Percentiles rank a stretch among this genome's conserved stretches.
Conservation (phyloP, 2,797 vertebrate species). For the Pseudochaenichthys georgianus region DNA sequence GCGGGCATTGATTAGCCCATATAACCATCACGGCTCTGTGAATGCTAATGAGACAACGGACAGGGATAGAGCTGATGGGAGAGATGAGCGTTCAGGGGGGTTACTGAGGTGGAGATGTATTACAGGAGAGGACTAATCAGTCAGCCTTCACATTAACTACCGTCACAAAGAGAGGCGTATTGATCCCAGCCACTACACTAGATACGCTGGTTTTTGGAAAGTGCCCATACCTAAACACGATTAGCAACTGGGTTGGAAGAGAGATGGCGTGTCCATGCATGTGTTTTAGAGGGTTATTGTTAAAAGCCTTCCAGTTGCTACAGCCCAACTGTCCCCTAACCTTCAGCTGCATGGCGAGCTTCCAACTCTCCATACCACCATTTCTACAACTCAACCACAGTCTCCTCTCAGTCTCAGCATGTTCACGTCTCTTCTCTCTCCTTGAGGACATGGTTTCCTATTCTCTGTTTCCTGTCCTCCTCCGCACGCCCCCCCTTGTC, state of each 20-base stretch:
- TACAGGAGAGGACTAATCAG: slow-evolving; percentile 64
- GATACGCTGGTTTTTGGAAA: slow-evolving; percentile 45
- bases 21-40: slow-evolving; percentile 73
- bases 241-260: slow-evolving; percentile 45
- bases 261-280: slow-evolving; percentile 21
- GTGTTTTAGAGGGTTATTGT: slow-evolving; percentile 45
- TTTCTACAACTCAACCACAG: slow-evolving; percentile 70
- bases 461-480: slow-evolving; percentile 74
- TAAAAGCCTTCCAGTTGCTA: slow-evolving; percentile 46
- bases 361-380: slow-evolving; percentile 60
- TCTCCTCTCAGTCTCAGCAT: slow-evolving; percentile 65
- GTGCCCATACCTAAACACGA: slow-evolving; percentile 45
- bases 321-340: slow-evolving; percentile 41
- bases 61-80: slow-evolving; percentile 56
- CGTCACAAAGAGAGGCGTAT: slow-evolving; percentile 59
- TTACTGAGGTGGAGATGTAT: slow-evolving; percentile 56
- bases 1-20: slow-evolving; percentile 74
- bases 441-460: slow-evolving; percentile 76
- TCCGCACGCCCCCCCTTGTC: slow-evolving; percentile 35
- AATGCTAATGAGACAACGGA: slow-evolving; percentile 70
- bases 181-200: slow-evolving; percentile 48
- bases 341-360: slow-evolving; percentile 66
- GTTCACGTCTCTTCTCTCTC: slow-evolving; percentile 62
- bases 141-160: slow-evolving; percentile 65
- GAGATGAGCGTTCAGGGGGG: slow-evolving; percentile 34